A percentile compares a stretch with the other conserved stretches of the same genome.
Evolutionary conservation across 2,113 vertebrate species (phyloP).

Genomic region (Beaufortia kweichowensis): DNA sequence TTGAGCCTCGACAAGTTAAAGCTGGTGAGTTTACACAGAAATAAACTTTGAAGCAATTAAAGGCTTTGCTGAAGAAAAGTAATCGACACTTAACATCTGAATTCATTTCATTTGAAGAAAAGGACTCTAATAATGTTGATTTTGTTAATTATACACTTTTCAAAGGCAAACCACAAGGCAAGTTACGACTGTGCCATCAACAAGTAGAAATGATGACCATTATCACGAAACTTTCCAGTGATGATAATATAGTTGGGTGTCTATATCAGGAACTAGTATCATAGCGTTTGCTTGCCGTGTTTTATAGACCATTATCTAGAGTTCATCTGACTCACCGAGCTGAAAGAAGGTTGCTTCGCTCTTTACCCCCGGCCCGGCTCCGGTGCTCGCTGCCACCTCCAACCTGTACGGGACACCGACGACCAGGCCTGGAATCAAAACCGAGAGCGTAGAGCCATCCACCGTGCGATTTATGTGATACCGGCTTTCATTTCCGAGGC

Average conservation of each 20-base stretch:
- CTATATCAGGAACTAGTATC: no score
- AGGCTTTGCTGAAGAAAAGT: constrained; percentile 13
- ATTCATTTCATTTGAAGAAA: background rate
- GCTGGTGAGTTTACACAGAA: constrained; percentile 50
- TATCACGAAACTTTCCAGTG: background rate
- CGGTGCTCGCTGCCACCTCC: constrained; percentile 92
- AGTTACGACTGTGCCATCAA: constrained; percentile 4
- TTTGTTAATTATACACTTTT: constrained; percentile 7
- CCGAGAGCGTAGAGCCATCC: constrained; percentile 85
- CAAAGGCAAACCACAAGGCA: background rate
- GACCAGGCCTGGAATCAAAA: constrained; percentile 86
- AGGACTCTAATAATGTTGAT: background rate
- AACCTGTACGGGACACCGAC: constrained; percentile 91
- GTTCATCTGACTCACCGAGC: constrained; percentile 79
- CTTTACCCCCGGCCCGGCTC: constrained; percentile 89
- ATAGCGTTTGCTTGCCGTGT: background rate
- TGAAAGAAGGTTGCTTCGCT: constrained; percentile 90
- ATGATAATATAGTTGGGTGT: background rate
- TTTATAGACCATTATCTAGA: background rate
- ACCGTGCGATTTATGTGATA: constrained; percentile 96
- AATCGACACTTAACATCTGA: background rate
- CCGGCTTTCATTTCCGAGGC: constrained; percentile 91
- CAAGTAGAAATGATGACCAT: background rate
- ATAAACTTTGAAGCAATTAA: background rate
- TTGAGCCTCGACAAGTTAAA: constrained; percentile 46